Conservation (phyloP, 2,113 vertebrate genomes). For the Xyliphius kryptos region DNA sequence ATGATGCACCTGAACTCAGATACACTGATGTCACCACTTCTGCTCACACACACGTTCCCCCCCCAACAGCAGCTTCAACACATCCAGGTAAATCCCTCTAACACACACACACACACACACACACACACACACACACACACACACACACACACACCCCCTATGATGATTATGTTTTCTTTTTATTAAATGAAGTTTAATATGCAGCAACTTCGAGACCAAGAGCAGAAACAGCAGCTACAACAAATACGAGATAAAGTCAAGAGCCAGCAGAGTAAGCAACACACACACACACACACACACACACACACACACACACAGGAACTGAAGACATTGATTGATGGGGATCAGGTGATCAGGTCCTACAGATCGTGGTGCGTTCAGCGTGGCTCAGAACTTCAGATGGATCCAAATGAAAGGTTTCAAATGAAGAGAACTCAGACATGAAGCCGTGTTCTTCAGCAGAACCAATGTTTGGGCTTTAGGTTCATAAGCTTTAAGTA, state of each 20-base stretch:
- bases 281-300: constrained; percentile 1
- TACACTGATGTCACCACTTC: constrained; percentile 80
- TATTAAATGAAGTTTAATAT: constrained; percentile 68
- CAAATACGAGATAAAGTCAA: constrained; percentile 91
- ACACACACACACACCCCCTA: constrained; percentile 8
- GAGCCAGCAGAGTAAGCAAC: constrained; percentile 84
- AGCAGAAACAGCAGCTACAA: constrained; percentile 80
- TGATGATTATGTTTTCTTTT: background rate
- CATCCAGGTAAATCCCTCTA: constrained; percentile 59
- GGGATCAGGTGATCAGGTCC: background rate
- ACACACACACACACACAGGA: background rate
- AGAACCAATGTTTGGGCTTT: too few species aligned
- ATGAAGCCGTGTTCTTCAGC: too few species aligned
- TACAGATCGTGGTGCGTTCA: too few species aligned
- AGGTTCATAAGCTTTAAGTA: too few species aligned
- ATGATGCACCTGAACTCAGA: constrained; percentile 72
- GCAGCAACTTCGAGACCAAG: constrained; percentile 71
- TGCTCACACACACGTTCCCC: constrained; percentile 63
- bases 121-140: constrained; percentile 3
- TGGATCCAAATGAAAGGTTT: too few species aligned
- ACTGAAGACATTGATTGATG: too few species aligned
- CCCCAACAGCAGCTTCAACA: constrained; percentile 73
- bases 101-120: background rate
- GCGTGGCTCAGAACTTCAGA: too few species aligned
- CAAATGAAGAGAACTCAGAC: too few species aligned